phyloP scores from a whole-genome alignment of 2,888 invertebrate species.

The Drosophila ezoana region DNA sequence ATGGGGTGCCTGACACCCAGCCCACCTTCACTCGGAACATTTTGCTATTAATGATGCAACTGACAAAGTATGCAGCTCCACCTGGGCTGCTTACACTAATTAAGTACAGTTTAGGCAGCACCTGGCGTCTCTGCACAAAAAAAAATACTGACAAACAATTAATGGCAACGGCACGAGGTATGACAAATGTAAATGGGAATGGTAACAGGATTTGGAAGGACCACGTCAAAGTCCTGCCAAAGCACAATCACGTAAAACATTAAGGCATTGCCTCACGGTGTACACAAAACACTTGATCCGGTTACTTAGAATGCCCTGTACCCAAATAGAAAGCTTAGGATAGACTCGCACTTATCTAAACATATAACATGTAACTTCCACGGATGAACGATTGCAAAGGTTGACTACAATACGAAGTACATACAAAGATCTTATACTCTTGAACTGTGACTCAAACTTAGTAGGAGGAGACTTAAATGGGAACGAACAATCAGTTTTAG shows the following conservation, averaged over 20 bases:
- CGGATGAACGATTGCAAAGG: no score
- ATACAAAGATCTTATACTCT: no score
- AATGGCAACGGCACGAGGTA: conserved; percentile 31
- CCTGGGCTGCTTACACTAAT: conserved; percentile 38
- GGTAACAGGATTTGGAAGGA: conserved; percentile 1
- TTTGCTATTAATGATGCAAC: conserved; percentile 67
- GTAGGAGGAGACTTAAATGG: no score
- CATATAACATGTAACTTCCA: no score
- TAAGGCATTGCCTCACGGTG: conserved; percentile 2
- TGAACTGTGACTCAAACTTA: no score
- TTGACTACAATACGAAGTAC: no score
- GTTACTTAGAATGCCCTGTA: neutral
- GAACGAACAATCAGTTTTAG: no score
- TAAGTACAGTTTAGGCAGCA: conserved; percentile 35
- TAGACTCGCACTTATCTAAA: no score
- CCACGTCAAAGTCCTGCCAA: conserved; percentile 41
- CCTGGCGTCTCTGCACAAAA: conserved; percentile 28
- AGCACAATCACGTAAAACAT: conserved; percentile 31
- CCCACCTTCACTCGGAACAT: neutral
- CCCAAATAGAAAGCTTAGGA: neutral
- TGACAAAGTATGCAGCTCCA: conserved; percentile 58
- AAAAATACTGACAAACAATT: conserved; percentile 39
- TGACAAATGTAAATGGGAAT: conserved; percentile 7
- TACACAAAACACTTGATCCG: neutral
- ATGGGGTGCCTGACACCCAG: neutral